Percentiles rank a stretch among this genome's conserved stretches.
Conservation (phyloP, 2,113 vertebrate species). For the Sclerurus mexicanus region DNA sequence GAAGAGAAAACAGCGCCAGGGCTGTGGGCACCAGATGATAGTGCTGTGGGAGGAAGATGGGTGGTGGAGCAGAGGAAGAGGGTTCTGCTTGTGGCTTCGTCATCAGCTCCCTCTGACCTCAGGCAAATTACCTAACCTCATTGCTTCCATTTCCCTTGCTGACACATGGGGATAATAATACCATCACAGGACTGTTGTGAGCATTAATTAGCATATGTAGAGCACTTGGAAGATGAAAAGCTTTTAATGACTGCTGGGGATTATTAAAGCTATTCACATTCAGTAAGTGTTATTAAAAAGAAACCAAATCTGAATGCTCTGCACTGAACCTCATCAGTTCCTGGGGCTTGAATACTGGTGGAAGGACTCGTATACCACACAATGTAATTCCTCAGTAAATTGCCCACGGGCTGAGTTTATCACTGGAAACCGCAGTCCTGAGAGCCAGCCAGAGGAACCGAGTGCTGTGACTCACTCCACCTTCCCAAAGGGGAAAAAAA, state of each 20-base stretch:
- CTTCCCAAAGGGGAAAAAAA: neutral
- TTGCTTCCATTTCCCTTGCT: conserved; percentile 38
- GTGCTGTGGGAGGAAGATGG: neutral
- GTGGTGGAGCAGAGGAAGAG: neutral
- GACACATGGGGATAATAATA: conserved; percentile 56
- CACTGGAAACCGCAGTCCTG: neutral
- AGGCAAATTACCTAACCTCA: conserved; percentile 40
- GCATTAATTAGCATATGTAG: conserved; percentile 60
- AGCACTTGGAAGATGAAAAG: conserved; percentile 62
- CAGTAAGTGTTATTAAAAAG: conserved; percentile 59
- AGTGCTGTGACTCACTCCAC: neutral
- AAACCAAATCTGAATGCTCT: conserved; percentile 37
- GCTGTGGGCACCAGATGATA: neutral
- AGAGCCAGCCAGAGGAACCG: neutral
- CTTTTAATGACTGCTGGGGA: conserved; percentile 50
- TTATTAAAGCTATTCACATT: conserved; percentile 31
- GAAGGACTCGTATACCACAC: neutral
- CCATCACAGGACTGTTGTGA: conserved; percentile 19
- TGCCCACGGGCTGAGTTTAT: conserved; percentile 25
- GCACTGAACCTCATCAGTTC: conserved; percentile 46
- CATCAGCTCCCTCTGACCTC: conserved; percentile 28
- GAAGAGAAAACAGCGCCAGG: neutral
- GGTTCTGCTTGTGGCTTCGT: neutral
- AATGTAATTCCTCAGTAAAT: neutral
- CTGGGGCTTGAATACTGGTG: conserved; percentile 16